phyloP scores from a whole-genome alignment of 2,113 vertebrate species.

The Gallinago paraguaiae region DNA sequence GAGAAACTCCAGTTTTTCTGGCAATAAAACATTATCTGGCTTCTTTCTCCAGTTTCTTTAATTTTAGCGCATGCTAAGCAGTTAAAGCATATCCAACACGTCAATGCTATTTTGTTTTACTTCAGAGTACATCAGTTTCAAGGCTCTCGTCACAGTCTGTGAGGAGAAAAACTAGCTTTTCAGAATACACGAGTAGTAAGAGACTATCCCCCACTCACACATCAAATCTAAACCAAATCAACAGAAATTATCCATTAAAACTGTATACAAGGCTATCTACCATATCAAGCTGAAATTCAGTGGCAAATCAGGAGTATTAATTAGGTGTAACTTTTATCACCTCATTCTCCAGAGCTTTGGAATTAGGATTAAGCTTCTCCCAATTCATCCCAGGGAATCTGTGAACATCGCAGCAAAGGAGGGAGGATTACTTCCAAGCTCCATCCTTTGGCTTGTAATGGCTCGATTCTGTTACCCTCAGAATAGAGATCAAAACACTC shows the following conservation, averaged over 20 bases:
- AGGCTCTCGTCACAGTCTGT: background rate
- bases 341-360: background rate
- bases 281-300: background rate
- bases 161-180: background rate
- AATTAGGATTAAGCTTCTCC: background rate
- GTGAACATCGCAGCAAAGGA: background rate
- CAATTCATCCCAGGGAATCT: background rate
- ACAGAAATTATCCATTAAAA: background rate
- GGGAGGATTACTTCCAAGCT: background rate
- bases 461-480: background rate
- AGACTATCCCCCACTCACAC: background rate
- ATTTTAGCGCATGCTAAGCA: slow-evolving; percentile 5
- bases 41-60: background rate
- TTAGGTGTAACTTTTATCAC: background rate
- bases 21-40: background rate
- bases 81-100: background rate
- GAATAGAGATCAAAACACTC: background rate
- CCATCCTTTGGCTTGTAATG: background rate
- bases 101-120: background rate
- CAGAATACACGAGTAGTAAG: background rate
- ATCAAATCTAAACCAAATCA: background rate
- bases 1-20: background rate
- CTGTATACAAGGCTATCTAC: background rate
- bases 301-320: background rate
- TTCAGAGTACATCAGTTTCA: background rate